Conservation (phyloP, 2,113 vertebrate species). For the Xiphophorus couchianus region DNA sequence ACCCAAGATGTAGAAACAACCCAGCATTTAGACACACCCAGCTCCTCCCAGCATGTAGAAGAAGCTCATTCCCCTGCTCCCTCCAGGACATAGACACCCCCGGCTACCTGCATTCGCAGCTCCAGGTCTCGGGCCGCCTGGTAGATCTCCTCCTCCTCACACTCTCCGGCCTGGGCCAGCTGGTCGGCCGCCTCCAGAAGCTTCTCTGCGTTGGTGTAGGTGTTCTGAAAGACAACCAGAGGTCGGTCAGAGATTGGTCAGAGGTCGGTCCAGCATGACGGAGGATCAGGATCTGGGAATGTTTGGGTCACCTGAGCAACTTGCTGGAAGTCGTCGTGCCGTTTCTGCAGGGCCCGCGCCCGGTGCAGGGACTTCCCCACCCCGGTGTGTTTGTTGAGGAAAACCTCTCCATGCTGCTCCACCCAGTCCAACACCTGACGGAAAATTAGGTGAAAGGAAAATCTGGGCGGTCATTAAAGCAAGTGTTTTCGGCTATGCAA, state of each 20-base stretch:
- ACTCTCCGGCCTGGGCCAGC: conserved; percentile 77
- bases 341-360: conserved; percentile 94
- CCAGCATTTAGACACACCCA: no score
- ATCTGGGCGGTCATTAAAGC: neutral
- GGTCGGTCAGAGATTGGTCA: neutral
- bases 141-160: conserved; percentile 77
- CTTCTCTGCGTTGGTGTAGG: conserved; percentile 79
- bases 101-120: conserved; percentile 73
- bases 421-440: conserved; percentile 96
- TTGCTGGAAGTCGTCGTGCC: conserved; percentile 97
- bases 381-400: conserved; percentile 96
- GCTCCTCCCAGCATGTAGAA: no score
- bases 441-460: conserved; percentile 1
- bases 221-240: conserved; percentile 62
- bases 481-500: no score
- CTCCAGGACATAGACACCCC: no score
- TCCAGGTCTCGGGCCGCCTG: conserved; percentile 74
- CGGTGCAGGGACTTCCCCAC: conserved; percentile 95
- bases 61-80: no score
- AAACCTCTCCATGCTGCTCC: conserved; percentile 96
- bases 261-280: neutral
- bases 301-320: conserved; percentile 89
- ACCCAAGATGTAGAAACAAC: no score
- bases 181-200: conserved; percentile 76
- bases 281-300: no score